Base-by-base conservation (phyloP, 2,797 vertebrate species). In the Hipposideros larvatus region DNA sequence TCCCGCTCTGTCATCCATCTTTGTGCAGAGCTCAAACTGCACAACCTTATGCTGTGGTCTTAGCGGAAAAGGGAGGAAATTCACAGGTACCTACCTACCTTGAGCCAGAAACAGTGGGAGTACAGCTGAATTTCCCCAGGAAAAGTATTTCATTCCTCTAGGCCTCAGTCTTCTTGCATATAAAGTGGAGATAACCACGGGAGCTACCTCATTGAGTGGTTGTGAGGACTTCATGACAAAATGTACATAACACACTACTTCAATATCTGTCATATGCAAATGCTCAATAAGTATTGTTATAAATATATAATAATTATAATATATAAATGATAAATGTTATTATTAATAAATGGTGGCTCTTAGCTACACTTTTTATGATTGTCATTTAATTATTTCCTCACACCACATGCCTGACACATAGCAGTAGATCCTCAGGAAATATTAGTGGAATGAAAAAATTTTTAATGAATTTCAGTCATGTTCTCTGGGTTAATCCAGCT, bases 381-480 rank as follows among this genome's bases (percentile, higher is more conserved):
- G 34, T 77, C 41, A 8, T 83, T 87, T 70, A 18, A 66, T 93
- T 57, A 90, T 87, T 83, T 83, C 77, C 55, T 92, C n/a, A 77
- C 34, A 59, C 53, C 31, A 13, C 8, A 59, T 13, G 7, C 15
- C 71, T 87, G 48, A 78, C 34, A 37, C 11, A 48, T 16, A 87
- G 26, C 48, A 65, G 61, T 10, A 57, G 6, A 3, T 79, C 65
- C 9, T 71, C 66, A 53, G 53, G n/a, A 73, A 90, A 73, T 93
- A 63, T 51, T 74, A 57, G 48, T 57, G 26, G 43, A 31, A 75
- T 28, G 22, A 83, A 89, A 51, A 51, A 51, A 51, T 11, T 51
- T 51, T 51, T 51, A 51, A 51, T 51, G 48, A 51, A 51, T 51
- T 51, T 51, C 48, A 51, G 48, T 51, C 48, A 51, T 51, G 48